Conservation (phyloP, 2,113 vertebrate genomes). For the Bostrychus sinensis region DNA sequence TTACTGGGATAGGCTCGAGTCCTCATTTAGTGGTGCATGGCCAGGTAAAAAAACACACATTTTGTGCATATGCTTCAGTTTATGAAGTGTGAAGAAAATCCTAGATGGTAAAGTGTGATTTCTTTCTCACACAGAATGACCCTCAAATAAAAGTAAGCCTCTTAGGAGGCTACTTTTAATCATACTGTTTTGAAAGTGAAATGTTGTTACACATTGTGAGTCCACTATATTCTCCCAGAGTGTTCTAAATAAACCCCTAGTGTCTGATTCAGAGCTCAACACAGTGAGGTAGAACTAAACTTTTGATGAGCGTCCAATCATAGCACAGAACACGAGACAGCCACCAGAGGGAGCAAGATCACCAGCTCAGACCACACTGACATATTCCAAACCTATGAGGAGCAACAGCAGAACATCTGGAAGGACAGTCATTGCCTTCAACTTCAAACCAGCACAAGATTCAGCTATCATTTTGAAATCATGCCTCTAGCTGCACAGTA, state of each 20-base stretch:
- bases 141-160: no score
- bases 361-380: conserved; percentile 20
- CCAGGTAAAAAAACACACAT: no score
- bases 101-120: no score
- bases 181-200: conserved; percentile 33
- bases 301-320: conserved; percentile 56
- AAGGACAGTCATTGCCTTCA: conserved; percentile 46
- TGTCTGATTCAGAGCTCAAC: conserved; percentile 56
- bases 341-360: conserved; percentile 51
- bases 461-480: no score
- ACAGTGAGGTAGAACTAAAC: conserved; percentile 74
- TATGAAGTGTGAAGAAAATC: no score
- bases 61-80: no score
- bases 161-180: no score
- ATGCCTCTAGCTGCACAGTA: conserved; percentile 50
- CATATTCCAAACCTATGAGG: conserved; percentile 25
- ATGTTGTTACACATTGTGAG: conserved; percentile 10
- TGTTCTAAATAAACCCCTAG: conserved; percentile 4
- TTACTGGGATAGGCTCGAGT: no score
- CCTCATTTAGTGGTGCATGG: no score
- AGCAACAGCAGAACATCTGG: conserved; percentile 32
- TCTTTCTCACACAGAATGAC: no score
- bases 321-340: conserved; percentile 23
- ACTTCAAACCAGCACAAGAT: conserved; percentile 20
- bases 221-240: not conserved